Base-by-base conservation (phyloP, 2,888 invertebrate species). In the Branchinecta sandiegonensis region DNA sequence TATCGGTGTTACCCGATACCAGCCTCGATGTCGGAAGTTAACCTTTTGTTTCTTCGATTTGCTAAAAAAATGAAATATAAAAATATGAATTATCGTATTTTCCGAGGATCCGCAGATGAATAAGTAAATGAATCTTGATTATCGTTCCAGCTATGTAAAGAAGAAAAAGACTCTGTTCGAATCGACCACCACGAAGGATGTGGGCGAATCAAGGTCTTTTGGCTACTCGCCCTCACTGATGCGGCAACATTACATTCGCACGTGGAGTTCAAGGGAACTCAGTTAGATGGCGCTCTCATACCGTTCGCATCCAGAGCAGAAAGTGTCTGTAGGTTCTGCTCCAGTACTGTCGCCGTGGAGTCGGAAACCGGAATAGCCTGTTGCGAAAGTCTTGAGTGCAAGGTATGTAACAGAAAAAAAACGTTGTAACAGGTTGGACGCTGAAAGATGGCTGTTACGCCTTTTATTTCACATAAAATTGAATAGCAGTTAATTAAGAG, bases 151-250 rank as follows among this genome's bases (percentile, higher is more conserved):
- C 89, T 92, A 23, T 94, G 94, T 79, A 94, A 94, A 77, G 94
- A 94, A 76, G 94, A 95, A 75, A 94, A 95, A 76, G 93, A 94
- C 77, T 91, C 94, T 0, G 94, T 96, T 71, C 88, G 92, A 71
- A 92, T 97, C 8, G 95, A 97, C 78, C 83, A 96, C n/a, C 96
- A 97, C 78, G 96, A 94, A 79, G 81, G 83, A 7, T 96, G 96
- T 77, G 96, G 96, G 0, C 84, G 97, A 50, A 94, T 93, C 1
- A 95, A 96, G 78, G 81, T 97, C 8, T 94, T 94, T 78, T 96
- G 96, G 94, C 82, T 97, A 8, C 81, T 95, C 74, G 87, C 94
- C 1, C 80, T 97, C 37, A 94, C 96, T 1, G 96, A 97, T 77
- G 89, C 94, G 0, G 86, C 89, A 73, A 95, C 95, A 0, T 80